These are phyloP conservation scores for Marcusenius ussheri DNA, from an alignment of 2,113 vertebrate genomes.

Conservation along the genomic window DNA sequence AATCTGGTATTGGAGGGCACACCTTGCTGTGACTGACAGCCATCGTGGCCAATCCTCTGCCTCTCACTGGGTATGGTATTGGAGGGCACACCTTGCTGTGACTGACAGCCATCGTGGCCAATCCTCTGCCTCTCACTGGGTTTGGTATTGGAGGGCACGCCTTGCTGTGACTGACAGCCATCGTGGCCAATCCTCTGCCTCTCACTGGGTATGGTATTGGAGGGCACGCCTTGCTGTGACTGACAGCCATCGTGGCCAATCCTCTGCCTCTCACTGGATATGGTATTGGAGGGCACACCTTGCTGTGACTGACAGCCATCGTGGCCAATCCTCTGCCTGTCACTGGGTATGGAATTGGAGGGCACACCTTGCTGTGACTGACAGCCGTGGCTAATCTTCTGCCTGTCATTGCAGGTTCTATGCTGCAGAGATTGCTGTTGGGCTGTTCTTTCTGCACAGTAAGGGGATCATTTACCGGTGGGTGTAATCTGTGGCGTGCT, in stretches of 20 bases:
- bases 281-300: not conserved
- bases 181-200: not conserved
- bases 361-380: not conserved
- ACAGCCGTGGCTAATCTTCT: constrained; percentile 7
- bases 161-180: not conserved
- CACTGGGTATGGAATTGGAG: not conserved
- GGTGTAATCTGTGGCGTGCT: constrained; percentile 34
- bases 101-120: not conserved
- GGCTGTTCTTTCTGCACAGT: constrained; percentile 91
- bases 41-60: not conserved
- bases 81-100: not conserved
- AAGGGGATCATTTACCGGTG: constrained; percentile 95
- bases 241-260: not conserved
- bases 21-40: constrained; percentile 13
- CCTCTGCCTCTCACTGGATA: constrained; percentile 8
- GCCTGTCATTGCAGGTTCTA: constrained; percentile 71
- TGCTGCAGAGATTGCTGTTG: constrained; percentile 90
- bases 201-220: not conserved
- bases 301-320: not conserved
- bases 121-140: constrained; percentile 15
- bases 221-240: not conserved
- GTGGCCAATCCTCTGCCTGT: constrained; percentile 13
- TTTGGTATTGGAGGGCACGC: not conserved
- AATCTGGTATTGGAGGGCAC: not conserved
- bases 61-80: not conserved